These are phyloP conservation scores for Columba livia DNA, from an alignment of 2,113 vertebrate species.

Conservation along the genomic window DNA sequence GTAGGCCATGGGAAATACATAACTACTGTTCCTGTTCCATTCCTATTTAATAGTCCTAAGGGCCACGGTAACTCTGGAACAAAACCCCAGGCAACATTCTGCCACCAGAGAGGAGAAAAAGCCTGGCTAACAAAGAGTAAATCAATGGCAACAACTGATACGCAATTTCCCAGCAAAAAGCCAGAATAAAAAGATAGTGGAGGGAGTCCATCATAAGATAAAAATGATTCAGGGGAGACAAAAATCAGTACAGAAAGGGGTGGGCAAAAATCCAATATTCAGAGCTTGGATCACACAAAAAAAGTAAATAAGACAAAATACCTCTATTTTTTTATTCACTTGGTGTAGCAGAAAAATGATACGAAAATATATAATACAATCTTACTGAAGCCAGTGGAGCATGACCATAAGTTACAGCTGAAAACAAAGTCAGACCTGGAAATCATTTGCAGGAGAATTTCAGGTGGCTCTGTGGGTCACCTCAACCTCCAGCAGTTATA, in stretches of 20 bases:
- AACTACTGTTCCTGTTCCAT: not conserved
- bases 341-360: not conserved
- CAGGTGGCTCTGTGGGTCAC: slow-evolving; percentile 4
- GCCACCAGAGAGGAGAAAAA: not conserved
- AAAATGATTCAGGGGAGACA: not conserved
- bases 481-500: not conserved
- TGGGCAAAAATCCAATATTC: not conserved
- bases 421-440: not conserved
- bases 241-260: not conserved
- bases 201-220: not conserved
- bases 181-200: not conserved
- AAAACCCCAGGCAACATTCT: not conserved
- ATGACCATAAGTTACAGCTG: not conserved
- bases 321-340: not conserved
- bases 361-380: not conserved
- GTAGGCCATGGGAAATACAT: not conserved
- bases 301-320: not conserved
- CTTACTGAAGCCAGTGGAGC: not conserved
- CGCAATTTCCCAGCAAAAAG: not conserved
- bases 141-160: not conserved
- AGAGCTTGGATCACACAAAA: not conserved
- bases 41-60: not conserved
- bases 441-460: not conserved
- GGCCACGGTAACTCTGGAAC: not conserved
- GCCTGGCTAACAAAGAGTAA: not conserved